These are phyloP conservation scores for Spatulosminthurus flaviceps DNA, from an alignment of 2,888 invertebrate genomes.

Conservation along the genomic window DNA sequence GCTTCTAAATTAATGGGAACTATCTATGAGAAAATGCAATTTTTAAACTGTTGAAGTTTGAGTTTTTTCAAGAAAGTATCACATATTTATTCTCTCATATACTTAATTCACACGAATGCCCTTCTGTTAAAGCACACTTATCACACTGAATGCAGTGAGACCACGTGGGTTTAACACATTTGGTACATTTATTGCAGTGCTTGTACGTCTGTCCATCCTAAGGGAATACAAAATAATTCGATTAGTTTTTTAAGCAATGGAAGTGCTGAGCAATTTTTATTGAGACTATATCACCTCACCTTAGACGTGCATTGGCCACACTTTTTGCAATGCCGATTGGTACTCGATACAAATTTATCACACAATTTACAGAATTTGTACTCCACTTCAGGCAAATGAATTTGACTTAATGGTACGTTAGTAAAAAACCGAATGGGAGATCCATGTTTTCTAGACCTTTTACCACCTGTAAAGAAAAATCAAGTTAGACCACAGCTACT, in stretches of 20 bases:
- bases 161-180: conserved; percentile 51
- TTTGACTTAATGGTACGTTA: conserved; percentile 30
- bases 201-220: conserved; percentile 50
- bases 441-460: conserved; percentile 35
- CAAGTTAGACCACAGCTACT: too few species aligned
- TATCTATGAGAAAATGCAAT: too few species aligned
- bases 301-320: conserved; percentile 51
- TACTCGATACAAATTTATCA: conserved; percentile 44
- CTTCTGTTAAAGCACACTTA: conserved; percentile 26
- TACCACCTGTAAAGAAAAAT: conserved; percentile 16
- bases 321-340: conserved; percentile 46
- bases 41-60: too few species aligned
- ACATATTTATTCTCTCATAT: too few species aligned
- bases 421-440: conserved; percentile 46
- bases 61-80: too few species aligned
- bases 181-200: conserved; percentile 46
- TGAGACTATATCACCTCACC: too few species aligned
- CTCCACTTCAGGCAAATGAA: conserved; percentile 24
- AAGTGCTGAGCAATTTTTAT: too few species aligned
- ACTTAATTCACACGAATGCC: background rate
- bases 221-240: background rate
- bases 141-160: conserved; percentile 40
- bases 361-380: conserved; percentile 48
- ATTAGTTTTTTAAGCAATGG: too few species aligned
- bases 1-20: too few species aligned